phyloP scores from a whole-genome alignment of 2,113 vertebrate species.

The Cyprinus carpio region DNA sequence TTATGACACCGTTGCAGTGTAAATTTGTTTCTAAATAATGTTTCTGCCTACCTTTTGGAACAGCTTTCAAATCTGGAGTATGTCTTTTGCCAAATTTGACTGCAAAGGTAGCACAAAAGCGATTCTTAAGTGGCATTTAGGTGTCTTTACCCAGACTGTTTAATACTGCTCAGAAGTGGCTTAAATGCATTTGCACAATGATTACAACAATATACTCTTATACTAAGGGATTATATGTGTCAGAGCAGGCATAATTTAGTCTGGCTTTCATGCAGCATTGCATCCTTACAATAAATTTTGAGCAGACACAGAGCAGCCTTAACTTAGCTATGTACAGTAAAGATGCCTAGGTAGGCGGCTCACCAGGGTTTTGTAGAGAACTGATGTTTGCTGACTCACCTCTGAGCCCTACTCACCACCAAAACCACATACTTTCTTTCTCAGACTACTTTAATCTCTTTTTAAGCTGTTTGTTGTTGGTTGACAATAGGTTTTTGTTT shows the following conservation, averaged over 20 bases:
- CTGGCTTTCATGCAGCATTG: too few relatives aligned
- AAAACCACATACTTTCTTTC: not conserved
- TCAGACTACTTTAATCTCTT: not conserved
- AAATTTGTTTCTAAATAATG: too few relatives aligned
- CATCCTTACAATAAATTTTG: too few relatives aligned
- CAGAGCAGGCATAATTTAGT: too few relatives aligned
- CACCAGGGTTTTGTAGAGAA: not conserved
- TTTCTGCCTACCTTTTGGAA: not conserved
- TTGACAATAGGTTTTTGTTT: conserved; percentile 17
- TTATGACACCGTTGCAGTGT: too few relatives aligned
- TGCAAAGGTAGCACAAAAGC: not conserved
- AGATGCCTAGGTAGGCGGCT: not conserved
- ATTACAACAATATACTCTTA: too few relatives aligned
- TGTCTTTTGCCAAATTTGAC: not conserved
- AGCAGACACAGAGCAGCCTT: too few relatives aligned
- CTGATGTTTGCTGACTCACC: not conserved
- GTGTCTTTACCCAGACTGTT: not conserved
- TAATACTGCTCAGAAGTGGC: not conserved
- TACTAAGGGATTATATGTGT: too few relatives aligned
- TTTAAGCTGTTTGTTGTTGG: not conserved
- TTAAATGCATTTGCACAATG: not conserved
- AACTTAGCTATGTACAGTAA: not conserved
- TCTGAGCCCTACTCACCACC: not conserved
- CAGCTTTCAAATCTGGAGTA: not conserved
- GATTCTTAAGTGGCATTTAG: not conserved